Base-by-base conservation (phyloP, 2,797 vertebrate species). In the Chloroceryle amazona region DNA sequence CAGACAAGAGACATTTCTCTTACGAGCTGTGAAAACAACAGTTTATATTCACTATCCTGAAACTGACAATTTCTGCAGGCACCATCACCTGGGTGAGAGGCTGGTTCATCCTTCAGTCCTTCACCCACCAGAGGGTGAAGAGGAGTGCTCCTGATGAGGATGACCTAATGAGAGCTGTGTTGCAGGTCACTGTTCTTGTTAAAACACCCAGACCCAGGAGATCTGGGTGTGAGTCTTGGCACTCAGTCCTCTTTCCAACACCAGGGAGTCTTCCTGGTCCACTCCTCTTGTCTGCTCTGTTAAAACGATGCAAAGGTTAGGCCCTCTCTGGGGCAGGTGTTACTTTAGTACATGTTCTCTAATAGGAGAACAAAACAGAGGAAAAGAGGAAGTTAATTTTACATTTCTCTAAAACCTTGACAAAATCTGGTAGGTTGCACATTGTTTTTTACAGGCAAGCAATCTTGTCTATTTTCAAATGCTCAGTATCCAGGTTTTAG, bases 1-100 rank as follows among this genome's bases (percentile, higher is more conserved):
- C 63, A 81, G 90, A 84, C 39, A 42, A 23, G 71, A 91, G 80
- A 57, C 15, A 39, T 87, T 93, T 96, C 84, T 94, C 52, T 96
- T 82, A 12, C 15, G 52, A 72, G 87, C 51, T 57, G 68, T 74
- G 65, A 11, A 82, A 90, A 89, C 49, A 75, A 4, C 3, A 0
- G 3, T 5, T 31, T 31, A 10, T 25, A 44, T 22, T 90, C 25
- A 25, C 7, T 18, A 5, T 3, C 14, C 42, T 44, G 65, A 75
- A 52, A 37, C 37, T 26, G 58, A 3, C 12, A 23, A 3, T 51
- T 54, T 80, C 72, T 89, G 47, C 33, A 37, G 4, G 3, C 10
- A 3, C 6, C 28, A 55, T 6, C 3, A 33, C n/a, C 37, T 39
- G 49, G 35, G 3, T 8, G n/a, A 51, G 42, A 37, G 17, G 11